Evolutionary conservation across 2,888 invertebrate genomes (phyloP), one percentile per base, ranked within the genome.

Genomic region (Drosophila histrio): DNA sequence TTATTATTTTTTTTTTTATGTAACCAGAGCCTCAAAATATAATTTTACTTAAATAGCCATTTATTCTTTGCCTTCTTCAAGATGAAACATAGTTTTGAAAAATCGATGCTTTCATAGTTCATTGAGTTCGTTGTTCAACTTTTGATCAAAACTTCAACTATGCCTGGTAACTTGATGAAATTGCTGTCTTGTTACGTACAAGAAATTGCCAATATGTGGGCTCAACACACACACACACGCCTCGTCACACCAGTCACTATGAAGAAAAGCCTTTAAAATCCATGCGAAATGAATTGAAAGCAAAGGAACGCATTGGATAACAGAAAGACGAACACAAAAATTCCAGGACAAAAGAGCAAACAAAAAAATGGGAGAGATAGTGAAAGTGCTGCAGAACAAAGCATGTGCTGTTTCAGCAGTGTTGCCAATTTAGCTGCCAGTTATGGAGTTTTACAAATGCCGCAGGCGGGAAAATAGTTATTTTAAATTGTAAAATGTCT

Each of bases 341-440:
- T n/a, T n/a, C n/a, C n/a, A n/a, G n/a, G n/a, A n/a, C n/a, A n/a
- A n/a, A n/a, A n/a, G 8, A 30, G 38, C 8, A 41, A 46, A 26
- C 52, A 19, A 22, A 34, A 22, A 26, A 62, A 46, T 54, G 32
- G n/a, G 26, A 15, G 17, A 4, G 15, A 19, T 13, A 63, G 46
- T 47, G 66, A 67, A 64, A 67, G 52, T 64, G 63, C 56, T 57
- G 41, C n/a, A n/a, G n/a, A n/a, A n/a, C n/a, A n/a, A n/a, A n/a
- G n/a, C n/a, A n/a, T n/a, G n/a, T n/a, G n/a, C n/a, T n/a, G n/a
- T n/a, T n/a, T n/a, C n/a, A n/a, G n/a, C n/a, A n/a, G n/a, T n/a
- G n/a, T n/a, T n/a, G n/a, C n/a, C n/a, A n/a, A n/a, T n/a, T n/a
- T n/a, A n/a, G n/a, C n/a, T n/a, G n/a, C n/a, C n/a, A n/a, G n/a